Conservation (phyloP, 35 echinoderm and acorn worm species). For the Nesometra sesokonis region DNA sequence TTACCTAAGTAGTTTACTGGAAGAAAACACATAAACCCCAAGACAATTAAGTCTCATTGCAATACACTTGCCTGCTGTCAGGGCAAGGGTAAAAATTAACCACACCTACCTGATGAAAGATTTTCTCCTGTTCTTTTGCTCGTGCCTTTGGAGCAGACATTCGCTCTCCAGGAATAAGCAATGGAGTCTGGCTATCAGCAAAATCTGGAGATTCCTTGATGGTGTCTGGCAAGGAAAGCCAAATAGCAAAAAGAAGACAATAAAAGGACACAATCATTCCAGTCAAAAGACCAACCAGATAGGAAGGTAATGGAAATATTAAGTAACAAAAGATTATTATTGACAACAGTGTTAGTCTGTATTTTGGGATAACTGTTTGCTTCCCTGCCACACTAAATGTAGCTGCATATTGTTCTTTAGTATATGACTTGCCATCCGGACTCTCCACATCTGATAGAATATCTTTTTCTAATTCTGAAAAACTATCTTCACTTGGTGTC, state of each 20-base stretch:
- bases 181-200: conserved; percentile 16
- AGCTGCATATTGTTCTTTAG: background rate
- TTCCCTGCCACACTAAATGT: background rate
- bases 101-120: conserved; percentile 47
- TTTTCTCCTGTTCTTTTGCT: conserved; percentile 64
- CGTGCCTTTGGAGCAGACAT: conserved; percentile 47
- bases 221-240: conserved; percentile 34
- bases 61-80: no score
- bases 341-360: conserved; percentile 12
- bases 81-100: no score
- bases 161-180: conserved; percentile 39
- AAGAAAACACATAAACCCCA: no score
- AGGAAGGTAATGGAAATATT: conserved; percentile 50
- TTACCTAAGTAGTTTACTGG: no score
- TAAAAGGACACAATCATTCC: conserved; percentile 64
- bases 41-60: no score
- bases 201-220: conserved; percentile 19
- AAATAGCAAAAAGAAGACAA: conserved; percentile 46
- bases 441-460: conserved; percentile 11
- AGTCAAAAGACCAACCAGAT: conserved; percentile 44
- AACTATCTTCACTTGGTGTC: conserved; percentile 24
- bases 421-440: background rate
- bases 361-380: conserved; percentile 11
- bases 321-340: conserved; percentile 47
- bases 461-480: conserved; percentile 18